Base-by-base conservation (phyloP, 1,140 invertebrate species). In the Nasonia giraulti region DNA sequence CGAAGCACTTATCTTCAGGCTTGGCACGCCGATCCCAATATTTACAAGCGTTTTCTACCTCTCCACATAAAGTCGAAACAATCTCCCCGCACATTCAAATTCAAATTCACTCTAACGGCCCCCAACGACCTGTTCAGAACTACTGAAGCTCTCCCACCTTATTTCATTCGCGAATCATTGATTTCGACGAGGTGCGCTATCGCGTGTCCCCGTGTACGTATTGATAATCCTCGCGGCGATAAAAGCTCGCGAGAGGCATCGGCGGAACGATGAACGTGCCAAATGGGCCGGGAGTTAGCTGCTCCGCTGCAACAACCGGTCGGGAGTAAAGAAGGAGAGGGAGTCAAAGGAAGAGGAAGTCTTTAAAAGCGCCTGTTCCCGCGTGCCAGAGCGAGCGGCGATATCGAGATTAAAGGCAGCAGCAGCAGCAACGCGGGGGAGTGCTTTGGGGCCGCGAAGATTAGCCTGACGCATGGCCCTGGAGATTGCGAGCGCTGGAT, bases 381-480 rank as follows among this genome's bases (percentile, higher is more conserved):
- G 74, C 74, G 74, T 44, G 33, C 33, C 7, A 40, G 69, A 55
- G 8, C 1, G 68, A 20, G 73, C 44, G 33, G 80, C 44, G 47
- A 86, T 88, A 89, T 89, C 87, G 86, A 81, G 88, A 89, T 90
- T 88, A 89, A 87, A 88, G 87, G 5, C 55, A 62, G 20, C 55
- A 50, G 40, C 31, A 50, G 40, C 31, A 50, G 40, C 66, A 23
- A 23, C 6, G 68, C 66, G 81, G 84, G 85, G 40, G 23, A 89
- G 87, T 87, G 88, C 87, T 85, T 86, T 86, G 86, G 83, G 76
- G 88, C 85, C 87, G 79, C 80, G 74, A 89, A 90, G 89, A 91
- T 91, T 89, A 91, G 89, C 87, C 89, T 91, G 89, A 91, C 88
- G 87, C 89, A 90, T 90, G 89, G 88, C 87, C 47, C 74, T 85